A percentile compares a stretch with the other conserved stretches of the same genome.
phyloP scores from a whole-genome alignment of 2,113 vertebrate genomes.

The Bos javanicus region DNA sequence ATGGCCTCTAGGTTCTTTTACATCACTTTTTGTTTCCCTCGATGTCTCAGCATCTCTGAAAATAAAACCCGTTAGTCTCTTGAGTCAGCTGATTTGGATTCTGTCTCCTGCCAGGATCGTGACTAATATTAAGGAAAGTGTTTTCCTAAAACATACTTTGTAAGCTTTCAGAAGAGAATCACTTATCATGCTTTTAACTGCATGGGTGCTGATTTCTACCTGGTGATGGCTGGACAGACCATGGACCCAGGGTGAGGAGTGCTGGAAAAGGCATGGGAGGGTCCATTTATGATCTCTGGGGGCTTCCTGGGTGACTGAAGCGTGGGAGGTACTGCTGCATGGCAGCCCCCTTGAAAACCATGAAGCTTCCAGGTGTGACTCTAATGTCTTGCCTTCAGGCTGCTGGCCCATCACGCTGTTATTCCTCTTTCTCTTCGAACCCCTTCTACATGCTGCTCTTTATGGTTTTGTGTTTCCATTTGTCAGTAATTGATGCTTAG shows the following conservation, averaged over 20 bases:
- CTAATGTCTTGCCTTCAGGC: fast-evolving
- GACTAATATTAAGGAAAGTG: neutral
- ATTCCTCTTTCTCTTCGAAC: neutral
- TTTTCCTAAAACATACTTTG: neutral
- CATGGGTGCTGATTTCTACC: neutral
- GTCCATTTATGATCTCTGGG: neutral
- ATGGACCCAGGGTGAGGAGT: neutral
- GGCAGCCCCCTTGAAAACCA: neutral
- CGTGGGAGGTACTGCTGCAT: fast-evolving
- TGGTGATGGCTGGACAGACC: neutral
- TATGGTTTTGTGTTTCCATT: neutral
- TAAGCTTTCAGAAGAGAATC: neutral
- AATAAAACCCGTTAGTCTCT: neutral
- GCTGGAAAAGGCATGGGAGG: neutral
- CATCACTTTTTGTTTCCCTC: neutral
- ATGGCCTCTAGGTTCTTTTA: neutral
- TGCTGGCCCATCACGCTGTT: fast-evolving
- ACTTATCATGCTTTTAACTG: neutral
- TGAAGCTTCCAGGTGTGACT: fast-evolving
- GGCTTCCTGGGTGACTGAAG: neutral
- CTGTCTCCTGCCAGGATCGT: neutral
- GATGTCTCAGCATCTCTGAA: neutral
- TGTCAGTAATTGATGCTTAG: neutral
- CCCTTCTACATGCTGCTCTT: neutral
- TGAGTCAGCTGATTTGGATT: neutral